Evolutionary conservation across 2,888 invertebrate genomes (phyloP).

Genomic region (Spodoptera littoralis): DNA sequence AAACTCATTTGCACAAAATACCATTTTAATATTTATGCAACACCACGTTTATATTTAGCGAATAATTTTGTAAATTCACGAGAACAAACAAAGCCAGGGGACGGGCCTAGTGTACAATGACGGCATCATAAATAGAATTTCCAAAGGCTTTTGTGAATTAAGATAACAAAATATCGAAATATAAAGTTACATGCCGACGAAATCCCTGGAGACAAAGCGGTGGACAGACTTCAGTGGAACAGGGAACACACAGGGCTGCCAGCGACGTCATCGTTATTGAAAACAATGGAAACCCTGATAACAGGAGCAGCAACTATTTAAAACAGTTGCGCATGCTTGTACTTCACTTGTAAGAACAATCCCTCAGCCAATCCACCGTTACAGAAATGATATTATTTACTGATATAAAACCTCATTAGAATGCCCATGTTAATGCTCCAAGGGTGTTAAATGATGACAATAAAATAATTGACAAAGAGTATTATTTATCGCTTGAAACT

Average conservation of each 20-base stretch:
- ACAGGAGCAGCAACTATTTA: too few relatives aligned
- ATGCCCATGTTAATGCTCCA: not conserved
- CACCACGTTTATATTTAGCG: constrained; percentile 33
- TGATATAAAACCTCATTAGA: not conserved
- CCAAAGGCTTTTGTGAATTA: constrained; percentile 56
- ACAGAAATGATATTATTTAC: not conserved
- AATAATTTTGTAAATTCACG: constrained; percentile 36
- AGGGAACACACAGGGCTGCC: constrained; percentile 35
- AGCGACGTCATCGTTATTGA: too few relatives aligned
- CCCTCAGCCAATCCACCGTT: not conserved
- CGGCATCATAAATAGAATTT: constrained; percentile 51
- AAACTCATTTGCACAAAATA: constrained; percentile 44
- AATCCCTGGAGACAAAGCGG: constrained; percentile 59
- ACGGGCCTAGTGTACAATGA: constrained; percentile 38
- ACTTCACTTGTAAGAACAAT: not conserved
- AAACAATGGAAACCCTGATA: too few relatives aligned
- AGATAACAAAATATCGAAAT: constrained; percentile 59
- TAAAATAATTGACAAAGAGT: constrained; percentile 14
- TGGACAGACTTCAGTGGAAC: constrained; percentile 42
- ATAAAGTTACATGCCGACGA: constrained; percentile 58
- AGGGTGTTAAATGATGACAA: not conserved
- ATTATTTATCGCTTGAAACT: constrained; percentile 7
- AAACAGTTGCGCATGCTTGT: too few relatives aligned
- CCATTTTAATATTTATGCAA: constrained; percentile 44
- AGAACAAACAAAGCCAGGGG: constrained; percentile 24